Percentiles rank a stretch among this genome's conserved stretches.
phyloP scores from a whole-genome alignment of 1,140 invertebrate genomes.

The Palaemon carinicauda region DNA sequence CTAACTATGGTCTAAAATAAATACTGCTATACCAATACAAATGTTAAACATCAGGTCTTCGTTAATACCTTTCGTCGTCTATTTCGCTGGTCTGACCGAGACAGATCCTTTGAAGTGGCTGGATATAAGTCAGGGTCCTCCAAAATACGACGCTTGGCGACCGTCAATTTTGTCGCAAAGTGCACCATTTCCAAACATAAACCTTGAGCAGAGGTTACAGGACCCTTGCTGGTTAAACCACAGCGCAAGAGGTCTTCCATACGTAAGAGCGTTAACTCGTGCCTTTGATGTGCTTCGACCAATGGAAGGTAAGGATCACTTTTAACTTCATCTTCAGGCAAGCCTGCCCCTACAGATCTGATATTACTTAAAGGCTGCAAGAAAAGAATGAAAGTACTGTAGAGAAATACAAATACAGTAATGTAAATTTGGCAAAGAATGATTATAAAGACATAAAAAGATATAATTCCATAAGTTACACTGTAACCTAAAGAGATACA shows the following conservation, averaged over 20 bases:
- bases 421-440: not conserved
- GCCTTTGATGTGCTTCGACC: constrained; percentile 82
- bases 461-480: too few species aligned
- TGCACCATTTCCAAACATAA: constrained; percentile 80
- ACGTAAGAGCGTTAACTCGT: constrained; percentile 79
- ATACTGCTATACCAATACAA: not conserved
- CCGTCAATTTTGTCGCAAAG: constrained; percentile 79
- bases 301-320: constrained; percentile 70
- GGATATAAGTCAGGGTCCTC: constrained; percentile 84
- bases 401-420: too few species aligned
- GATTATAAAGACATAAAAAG: not conserved
- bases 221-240: constrained; percentile 63
- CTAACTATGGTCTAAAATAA: not conserved
- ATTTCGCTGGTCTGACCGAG: constrained; percentile 64
- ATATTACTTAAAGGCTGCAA: constrained; percentile 30
- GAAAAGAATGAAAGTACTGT: not conserved
- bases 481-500: too few species aligned
- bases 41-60: not conserved
- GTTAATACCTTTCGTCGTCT: constrained; percentile 69
- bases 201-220: constrained; percentile 62
- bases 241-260: constrained; percentile 80
- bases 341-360: constrained; percentile 28
- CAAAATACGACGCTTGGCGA: constrained; percentile 79
- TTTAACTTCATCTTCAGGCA: constrained; percentile 60
- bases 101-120: constrained; percentile 41